A percentile compares a stretch with the other conserved stretches of the same genome.
Evolutionary conservation across 1,140 invertebrate genomes (phyloP).

Genomic region (Danaus plexippus): DNA sequence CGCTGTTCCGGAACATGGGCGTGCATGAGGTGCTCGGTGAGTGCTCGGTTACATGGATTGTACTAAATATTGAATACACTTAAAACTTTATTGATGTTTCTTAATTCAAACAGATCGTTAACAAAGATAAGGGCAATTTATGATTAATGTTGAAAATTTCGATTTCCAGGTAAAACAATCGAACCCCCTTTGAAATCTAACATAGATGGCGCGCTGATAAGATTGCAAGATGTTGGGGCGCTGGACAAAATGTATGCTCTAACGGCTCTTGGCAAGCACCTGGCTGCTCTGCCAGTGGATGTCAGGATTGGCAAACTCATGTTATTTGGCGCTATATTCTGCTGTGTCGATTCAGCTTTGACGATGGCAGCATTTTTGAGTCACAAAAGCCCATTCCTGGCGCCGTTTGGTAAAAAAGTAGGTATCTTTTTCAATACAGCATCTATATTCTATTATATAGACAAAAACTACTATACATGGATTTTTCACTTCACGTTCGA

Average conservation of each 20-base stretch:
- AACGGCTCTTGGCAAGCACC: slow-evolving; percentile 90
- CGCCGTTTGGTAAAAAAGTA: slow-evolving; percentile 81
- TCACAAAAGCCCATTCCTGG: slow-evolving; percentile 86
- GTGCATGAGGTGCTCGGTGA: slow-evolving; percentile 78
- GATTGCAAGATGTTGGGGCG: slow-evolving; percentile 88
- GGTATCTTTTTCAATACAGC: slow-evolving; percentile 8
- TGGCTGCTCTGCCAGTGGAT: slow-evolving; percentile 92
- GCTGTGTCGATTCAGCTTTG: slow-evolving; percentile 93
- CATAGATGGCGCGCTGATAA: slow-evolving; percentile 83
- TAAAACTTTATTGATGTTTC: too few species aligned
- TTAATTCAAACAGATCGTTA: too few species aligned
- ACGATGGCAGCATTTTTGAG: slow-evolving; percentile 93
- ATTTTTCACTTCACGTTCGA: too few species aligned
- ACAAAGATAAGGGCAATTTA: too few species aligned
- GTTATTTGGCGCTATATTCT: slow-evolving; percentile 91
- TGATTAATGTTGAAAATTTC: too few species aligned
- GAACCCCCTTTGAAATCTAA: slow-evolving; percentile 86
- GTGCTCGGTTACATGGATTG: slow-evolving; percentile 2
- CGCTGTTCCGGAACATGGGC: slow-evolving; percentile 76
- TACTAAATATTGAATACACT: too few species aligned
- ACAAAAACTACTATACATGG: too few species aligned
- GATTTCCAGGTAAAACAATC: slow-evolving; percentile 73
- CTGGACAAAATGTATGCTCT: slow-evolving; percentile 84
- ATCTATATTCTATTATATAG: neutral
- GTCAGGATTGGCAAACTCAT: slow-evolving; percentile 92